Evolutionary conservation across 2,888 invertebrate genomes (phyloP).

Genomic region (Isoperla grammatica): DNA sequence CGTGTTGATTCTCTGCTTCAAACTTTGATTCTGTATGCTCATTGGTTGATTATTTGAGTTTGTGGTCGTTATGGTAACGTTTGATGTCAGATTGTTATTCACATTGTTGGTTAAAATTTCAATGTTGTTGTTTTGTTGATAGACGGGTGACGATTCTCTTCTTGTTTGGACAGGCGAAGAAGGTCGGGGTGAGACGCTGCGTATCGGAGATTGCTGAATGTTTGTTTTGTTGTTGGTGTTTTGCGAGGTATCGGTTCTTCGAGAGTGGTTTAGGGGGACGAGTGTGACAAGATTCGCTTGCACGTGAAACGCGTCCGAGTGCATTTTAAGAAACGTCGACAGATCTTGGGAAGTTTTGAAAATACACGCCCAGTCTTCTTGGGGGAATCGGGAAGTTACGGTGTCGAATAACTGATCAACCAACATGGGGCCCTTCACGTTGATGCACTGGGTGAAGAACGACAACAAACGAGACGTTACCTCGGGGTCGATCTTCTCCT

Average conservation of each 20-base stretch:
- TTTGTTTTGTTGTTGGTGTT: constrained; percentile 45
- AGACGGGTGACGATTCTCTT: constrained; percentile 8
- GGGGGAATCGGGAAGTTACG: constrained; percentile 66
- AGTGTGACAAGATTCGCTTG: constrained; percentile 87
- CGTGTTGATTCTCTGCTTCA: constrained; percentile 83
- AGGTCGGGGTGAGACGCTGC: constrained; percentile 2
- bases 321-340: constrained; percentile 84
- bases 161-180: constrained; percentile 6
- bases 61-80: constrained; percentile 17
- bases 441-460: constrained; percentile 76
- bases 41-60: constrained; percentile 30
- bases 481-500: constrained; percentile 74
- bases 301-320: constrained; percentile 91
- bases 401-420: constrained; percentile 80
- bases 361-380: constrained; percentile 75
- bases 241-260: constrained; percentile 54
- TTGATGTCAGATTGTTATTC: constrained; percentile 19
- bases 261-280: constrained; percentile 41
- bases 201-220: not conserved
- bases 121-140: constrained; percentile 14
- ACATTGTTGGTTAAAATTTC: constrained; percentile 18
- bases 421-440: constrained; percentile 71
- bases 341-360: constrained; percentile 89
- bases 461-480: constrained; percentile 75
- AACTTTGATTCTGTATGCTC: constrained; percentile 59